These are phyloP conservation scores for Orthosia gothica DNA, from an alignment of 2,888 invertebrate species.

Conservation along the genomic window DNA sequence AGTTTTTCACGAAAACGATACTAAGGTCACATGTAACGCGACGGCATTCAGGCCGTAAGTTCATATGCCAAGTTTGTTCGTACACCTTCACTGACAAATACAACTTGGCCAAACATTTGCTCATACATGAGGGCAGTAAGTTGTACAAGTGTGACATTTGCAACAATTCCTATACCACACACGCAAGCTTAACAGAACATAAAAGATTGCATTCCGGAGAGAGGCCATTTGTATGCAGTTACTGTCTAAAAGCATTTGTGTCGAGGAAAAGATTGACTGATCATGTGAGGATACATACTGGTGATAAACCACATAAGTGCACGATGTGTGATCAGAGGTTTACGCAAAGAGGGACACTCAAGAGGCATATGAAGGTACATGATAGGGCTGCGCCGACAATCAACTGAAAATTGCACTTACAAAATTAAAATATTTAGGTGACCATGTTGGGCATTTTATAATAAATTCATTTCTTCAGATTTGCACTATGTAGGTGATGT, in stretches of 20 bases:
- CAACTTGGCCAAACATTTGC: conserved; percentile 84
- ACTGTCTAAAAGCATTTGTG: conserved; percentile 83
- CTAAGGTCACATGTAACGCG: conserved; percentile 79
- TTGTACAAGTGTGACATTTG: conserved; percentile 85
- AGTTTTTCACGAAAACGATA: conserved; percentile 83
- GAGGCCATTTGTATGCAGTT: conserved; percentile 81
- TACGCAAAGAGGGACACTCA: conserved; percentile 85
- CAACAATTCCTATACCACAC: conserved; percentile 80
- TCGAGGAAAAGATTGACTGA: conserved; percentile 83
- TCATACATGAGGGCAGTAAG: conserved; percentile 85
- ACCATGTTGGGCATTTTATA: not conserved
- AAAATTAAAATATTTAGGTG: not conserved
- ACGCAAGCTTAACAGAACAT: conserved; percentile 81
- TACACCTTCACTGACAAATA: conserved; percentile 86
- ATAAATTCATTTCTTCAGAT: not conserved
- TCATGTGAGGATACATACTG: conserved; percentile 86
- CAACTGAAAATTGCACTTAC: conserved; percentile 12
- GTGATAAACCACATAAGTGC: conserved; percentile 86
- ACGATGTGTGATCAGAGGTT: conserved; percentile 84
- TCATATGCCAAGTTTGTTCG: conserved; percentile 84
- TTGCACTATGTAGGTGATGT: not conserved
- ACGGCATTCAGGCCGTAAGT: conserved; percentile 82
- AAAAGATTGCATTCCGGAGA: conserved; percentile 88
- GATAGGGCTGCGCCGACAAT: conserved; percentile 67
- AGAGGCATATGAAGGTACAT: conserved; percentile 88